Base-by-base conservation (phyloP, 1,140 invertebrate species). In the Carposina sasakii region DNA sequence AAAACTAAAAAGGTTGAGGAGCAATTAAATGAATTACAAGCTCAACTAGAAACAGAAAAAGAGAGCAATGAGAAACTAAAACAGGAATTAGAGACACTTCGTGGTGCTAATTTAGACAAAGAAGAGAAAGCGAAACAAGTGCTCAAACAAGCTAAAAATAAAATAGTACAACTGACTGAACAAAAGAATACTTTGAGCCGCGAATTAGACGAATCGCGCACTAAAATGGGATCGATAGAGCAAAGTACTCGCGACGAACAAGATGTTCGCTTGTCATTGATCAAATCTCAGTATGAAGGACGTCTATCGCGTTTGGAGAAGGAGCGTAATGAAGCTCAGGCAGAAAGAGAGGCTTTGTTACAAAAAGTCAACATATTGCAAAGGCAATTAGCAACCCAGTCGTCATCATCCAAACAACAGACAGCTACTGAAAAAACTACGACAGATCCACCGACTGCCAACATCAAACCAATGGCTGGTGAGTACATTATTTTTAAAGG, bases 391-490 rank as follows among this genome's bases (percentile, higher is more conserved):
- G 91, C 91, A 9, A 88, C 81, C 34, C 89, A 90, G 60, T 88
- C 92, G 56, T 77, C 81, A 12, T 88, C 87, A n/a, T 87, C 90
- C 1, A 92, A 92, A 70, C 90, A 52, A 88, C 91, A 56, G 89
- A 88, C 72, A 83, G 88, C 23, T 85, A 89, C 45, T 44, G 91
- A 94, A 55, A 90, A 93, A 67, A 87, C 89, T 16, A 88, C 88
- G 0, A 90, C 88, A 0, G 94, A 96, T 62, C 91, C 94, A 31
- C 92, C 95, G 5, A 94, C 94, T 0, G 96, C 96, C 9, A 98
- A 98, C 75, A 97, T 98, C 22, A 96, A 96, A 74, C 96, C 96
- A 0, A 96, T 98, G 91, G 91, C 95, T 10, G 94, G 93, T 58
- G 86, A 88, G 59, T 76, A 41, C 9, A n/a, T n/a, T n/a, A n/a